Evolutionary conservation across 2,113 vertebrate genomes (phyloP).

Genomic region (Candoia aspera): DNA sequence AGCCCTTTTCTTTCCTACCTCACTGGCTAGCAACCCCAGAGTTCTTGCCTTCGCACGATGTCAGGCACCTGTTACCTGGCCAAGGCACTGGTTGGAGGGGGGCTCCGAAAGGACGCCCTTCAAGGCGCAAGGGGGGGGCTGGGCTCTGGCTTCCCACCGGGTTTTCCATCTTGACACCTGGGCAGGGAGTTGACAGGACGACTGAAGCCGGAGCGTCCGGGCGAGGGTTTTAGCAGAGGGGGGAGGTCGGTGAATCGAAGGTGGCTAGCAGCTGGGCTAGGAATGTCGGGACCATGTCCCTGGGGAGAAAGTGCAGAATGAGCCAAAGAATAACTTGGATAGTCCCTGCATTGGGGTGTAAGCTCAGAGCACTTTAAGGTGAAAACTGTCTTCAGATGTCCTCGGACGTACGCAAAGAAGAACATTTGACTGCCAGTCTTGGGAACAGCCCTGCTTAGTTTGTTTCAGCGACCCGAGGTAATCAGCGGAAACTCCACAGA

Average conservation of each 20-base stretch:
- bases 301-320: background rate
- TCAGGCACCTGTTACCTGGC: too few relatives aligned
- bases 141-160: background rate
- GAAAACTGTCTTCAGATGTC: background rate
- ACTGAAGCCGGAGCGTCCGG: too few relatives aligned
- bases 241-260: too few relatives aligned
- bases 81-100: too few relatives aligned
- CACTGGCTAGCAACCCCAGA: background rate
- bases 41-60: background rate
- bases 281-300: background rate
- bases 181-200: too few relatives aligned
- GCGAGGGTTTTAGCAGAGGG: too few relatives aligned
- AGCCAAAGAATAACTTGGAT: background rate
- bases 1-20: background rate
- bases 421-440: background rate
- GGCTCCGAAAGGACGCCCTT: too few relatives aligned
- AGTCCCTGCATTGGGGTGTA: background rate
- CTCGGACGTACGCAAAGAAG: background rate
- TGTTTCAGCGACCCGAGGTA: background rate
- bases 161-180: too few relatives aligned
- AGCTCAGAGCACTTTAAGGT: background rate
- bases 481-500: fast-evolving
- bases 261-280: background rate
- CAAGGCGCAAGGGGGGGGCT: too few relatives aligned
- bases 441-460: background rate